Conservation (phyloP, 2,888 invertebrate species). For the Bhutanitis thaidina region DNA sequence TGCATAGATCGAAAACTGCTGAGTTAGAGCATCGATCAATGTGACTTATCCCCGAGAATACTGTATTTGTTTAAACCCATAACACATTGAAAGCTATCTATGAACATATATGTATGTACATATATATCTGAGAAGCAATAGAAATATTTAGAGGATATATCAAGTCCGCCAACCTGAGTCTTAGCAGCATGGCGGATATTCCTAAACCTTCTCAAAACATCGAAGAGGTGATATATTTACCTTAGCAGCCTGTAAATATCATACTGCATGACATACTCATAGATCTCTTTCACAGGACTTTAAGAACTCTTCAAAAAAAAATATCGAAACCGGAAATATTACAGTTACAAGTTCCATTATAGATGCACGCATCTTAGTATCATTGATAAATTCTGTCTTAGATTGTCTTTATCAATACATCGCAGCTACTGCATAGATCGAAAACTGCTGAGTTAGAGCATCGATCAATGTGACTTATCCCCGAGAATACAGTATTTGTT, state of each 20-base stretch:
- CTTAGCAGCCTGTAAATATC: too few relatives aligned
- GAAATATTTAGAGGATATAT: too few relatives aligned
- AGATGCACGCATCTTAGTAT: constrained; percentile 19
- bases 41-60: constrained; percentile 50
- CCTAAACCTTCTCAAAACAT: too few relatives aligned
- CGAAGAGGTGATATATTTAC: too few relatives aligned
- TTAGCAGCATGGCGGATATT: too few relatives aligned
- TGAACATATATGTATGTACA: constrained; percentile 1
- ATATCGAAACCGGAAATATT: not conserved
- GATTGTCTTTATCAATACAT: constrained; percentile 37
- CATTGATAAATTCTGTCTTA: constrained; percentile 36
- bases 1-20: constrained; percentile 70
- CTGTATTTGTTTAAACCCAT: constrained; percentile 31
- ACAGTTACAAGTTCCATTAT: not conserved
- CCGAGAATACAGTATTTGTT: constrained; percentile 42
- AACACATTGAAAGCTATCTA: constrained; percentile 32
- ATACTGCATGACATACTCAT: too few relatives aligned
- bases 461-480: constrained; percentile 64
- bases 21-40: constrained; percentile 73
- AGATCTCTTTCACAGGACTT: too few relatives aligned
- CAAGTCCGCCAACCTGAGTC: too few relatives aligned
- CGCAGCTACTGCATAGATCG: constrained; percentile 62
- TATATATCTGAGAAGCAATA: too few relatives aligned
- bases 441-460: constrained; percentile 73
- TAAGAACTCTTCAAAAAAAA: not conserved